Base-by-base conservation (phyloP, 2,113 vertebrate species). In the Plectropomus leopardus region DNA sequence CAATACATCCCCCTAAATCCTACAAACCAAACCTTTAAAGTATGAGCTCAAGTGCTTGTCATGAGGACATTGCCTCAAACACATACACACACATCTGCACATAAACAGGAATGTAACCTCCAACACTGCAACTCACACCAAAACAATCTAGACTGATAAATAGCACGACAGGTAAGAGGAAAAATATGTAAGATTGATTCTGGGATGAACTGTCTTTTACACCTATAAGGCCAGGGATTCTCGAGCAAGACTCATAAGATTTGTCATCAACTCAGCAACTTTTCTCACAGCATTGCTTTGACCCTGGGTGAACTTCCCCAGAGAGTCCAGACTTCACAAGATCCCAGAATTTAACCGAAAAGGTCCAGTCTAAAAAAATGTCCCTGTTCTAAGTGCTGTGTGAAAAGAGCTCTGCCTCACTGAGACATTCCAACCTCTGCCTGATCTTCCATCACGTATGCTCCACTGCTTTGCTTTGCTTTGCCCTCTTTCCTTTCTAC, bases 401-500 rank as follows among this genome's bases (percentile, higher is more conserved):
- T 85, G 65, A 83, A 80, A 84, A 76, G 54, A 9, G 8, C 24
- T 77, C 21, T 66, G 48, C 71, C n/a, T 70, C 47, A 80, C 53
- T 61, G 50, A 74, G 61, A 93, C 87, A 90, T 92, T 91, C 89
- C 90, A 90, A 8, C 71, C 23, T 63, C 59, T 84, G 82, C 68
- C 68, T 84, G 76, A 61, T 75, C 59, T 61, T 53, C 60, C 53
- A 0, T 51, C 16, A 28, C n/a, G 36, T 57, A 26, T 64, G 61
- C 72, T 70, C 80, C 73, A 24, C 24, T 64, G 59, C 59, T 65
- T 88, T 63, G 61, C 83, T 78, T 70, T 69, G 68, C 85, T 57
- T 59, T 65, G 71, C 57, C 34, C 32, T 77, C 54, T 80, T 55
- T 58, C 64, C 51, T 75, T 45, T 70, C 63, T 59, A 4, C 42